Conservation (phyloP, 2,888 invertebrate genomes). For the Mythimna lalbum region DNA sequence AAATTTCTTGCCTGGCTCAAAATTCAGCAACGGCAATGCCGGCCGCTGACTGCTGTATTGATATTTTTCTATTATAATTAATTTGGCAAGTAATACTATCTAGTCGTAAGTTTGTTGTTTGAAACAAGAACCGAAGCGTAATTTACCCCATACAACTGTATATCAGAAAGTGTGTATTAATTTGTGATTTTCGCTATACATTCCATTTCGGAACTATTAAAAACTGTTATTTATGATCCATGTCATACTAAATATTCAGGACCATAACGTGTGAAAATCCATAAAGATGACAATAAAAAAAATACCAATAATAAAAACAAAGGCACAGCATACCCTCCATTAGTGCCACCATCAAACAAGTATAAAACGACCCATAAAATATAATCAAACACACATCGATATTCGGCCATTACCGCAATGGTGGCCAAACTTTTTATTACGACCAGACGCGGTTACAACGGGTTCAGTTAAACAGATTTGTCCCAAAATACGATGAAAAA, state of each 20-base stretch:
- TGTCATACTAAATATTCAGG: background rate
- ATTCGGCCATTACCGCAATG: constrained; percentile 52
- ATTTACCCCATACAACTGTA: background rate
- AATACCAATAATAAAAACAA: constrained; percentile 42
- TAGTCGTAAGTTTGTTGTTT: background rate
- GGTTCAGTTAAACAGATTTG: constrained; percentile 69
- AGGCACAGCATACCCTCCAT: constrained; percentile 22
- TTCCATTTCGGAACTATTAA: background rate
- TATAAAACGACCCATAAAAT: constrained; percentile 53
- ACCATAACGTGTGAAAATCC: background rate
- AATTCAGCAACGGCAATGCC: too few species aligned
- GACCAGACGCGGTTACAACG: constrained; percentile 66
- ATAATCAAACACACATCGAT: constrained; percentile 60
- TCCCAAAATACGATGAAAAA: constrained; percentile 70
- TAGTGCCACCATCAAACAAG: constrained; percentile 39
- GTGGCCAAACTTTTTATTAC: constrained; percentile 72
- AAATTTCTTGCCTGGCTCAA: too few species aligned
- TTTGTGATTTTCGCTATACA: background rate
- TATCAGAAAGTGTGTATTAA: background rate
- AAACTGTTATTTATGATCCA: background rate
- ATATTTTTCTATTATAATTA: too few species aligned
- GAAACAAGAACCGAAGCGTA: background rate
- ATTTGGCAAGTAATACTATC: too few species aligned
- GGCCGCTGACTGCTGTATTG: too few species aligned
- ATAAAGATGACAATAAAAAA: constrained; percentile 22